These are phyloP conservation scores for Hirudo medicinalis DNA, from an alignment of 1,140 invertebrate species.

Conservation along the genomic window DNA sequence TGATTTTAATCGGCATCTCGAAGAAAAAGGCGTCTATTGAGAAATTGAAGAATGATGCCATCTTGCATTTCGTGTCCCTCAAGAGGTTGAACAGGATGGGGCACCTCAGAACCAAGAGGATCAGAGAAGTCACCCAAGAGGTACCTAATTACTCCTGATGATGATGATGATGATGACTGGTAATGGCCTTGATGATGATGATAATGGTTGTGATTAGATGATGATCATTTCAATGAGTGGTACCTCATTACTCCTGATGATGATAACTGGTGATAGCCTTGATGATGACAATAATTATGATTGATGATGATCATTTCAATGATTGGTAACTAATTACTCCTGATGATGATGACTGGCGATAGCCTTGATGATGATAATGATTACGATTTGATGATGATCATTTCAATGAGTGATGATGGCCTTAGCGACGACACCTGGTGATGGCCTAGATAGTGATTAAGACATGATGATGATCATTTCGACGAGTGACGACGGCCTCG, in stretches of 20 bases:
- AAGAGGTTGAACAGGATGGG: slow-evolving; percentile 81
- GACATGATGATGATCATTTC: too few relatives aligned
- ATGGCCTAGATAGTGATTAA: not conserved
- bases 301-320: not conserved
- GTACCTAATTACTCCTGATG: slow-evolving; percentile 24
- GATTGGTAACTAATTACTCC: not conserved
- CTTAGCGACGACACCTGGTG: too few relatives aligned
- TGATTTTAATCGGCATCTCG: not conserved
- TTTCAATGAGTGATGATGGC: not conserved
- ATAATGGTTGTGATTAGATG: not conserved
- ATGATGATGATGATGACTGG: not conserved
- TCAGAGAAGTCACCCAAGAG: slow-evolving; percentile 55
- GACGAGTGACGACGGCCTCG: not conserved
- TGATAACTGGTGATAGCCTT: too few relatives aligned
- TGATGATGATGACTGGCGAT: too few relatives aligned
- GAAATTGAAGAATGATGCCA: slow-evolving; percentile 54
- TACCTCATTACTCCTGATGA: too few relatives aligned
- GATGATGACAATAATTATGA: too few relatives aligned
- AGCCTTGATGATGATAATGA: not conserved
- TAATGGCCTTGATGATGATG: too few relatives aligned
- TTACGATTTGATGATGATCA: not conserved
- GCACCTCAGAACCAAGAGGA: slow-evolving; percentile 67
- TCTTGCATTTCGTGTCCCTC: slow-evolving; percentile 59
- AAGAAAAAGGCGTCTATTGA: slow-evolving; percentile 51
- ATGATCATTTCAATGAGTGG: not conserved